Evolutionary conservation across 2,797 vertebrate genomes (phyloP).

Genomic region (Chlorospingus flavigularis): DNA sequence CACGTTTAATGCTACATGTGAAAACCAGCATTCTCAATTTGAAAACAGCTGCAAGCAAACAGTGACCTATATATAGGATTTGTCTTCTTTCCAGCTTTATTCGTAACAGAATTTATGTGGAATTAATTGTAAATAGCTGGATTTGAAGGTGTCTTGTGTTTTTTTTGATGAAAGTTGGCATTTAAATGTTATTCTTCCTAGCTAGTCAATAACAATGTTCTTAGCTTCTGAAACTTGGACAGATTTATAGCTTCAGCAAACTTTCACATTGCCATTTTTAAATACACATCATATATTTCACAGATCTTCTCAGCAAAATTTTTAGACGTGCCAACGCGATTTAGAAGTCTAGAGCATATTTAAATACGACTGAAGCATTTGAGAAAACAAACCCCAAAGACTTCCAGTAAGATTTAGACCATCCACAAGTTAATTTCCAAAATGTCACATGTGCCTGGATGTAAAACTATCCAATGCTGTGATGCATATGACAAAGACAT

Average conservation of each 20-base stretch:
- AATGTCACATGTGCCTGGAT: background rate
- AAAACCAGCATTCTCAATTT: background rate
- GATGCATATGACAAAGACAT: background rate
- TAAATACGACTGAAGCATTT: background rate
- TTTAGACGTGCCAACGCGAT: background rate
- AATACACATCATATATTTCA: background rate
- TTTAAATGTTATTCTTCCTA: slow-evolving; percentile 6
- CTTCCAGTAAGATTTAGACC: background rate
- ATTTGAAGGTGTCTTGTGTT: background rate
- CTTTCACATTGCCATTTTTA: background rate
- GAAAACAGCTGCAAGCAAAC: slow-evolving; percentile 3
- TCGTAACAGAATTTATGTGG: background rate
- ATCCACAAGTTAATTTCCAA: background rate
- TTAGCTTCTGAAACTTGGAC: background rate
- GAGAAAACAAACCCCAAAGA: background rate
- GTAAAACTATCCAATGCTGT: background rate
- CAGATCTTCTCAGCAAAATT: background rate
- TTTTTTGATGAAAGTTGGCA: background rate
- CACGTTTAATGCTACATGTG: background rate
- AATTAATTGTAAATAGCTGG: background rate
- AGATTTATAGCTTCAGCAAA: slow-evolving; percentile 16
- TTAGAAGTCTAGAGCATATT: background rate
- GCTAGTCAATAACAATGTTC: background rate
- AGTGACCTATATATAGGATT: background rate
- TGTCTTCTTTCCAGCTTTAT: background rate